Evolutionary conservation across 2,888 invertebrate species (phyloP).

Genomic region (Phymatocera aterrima): DNA sequence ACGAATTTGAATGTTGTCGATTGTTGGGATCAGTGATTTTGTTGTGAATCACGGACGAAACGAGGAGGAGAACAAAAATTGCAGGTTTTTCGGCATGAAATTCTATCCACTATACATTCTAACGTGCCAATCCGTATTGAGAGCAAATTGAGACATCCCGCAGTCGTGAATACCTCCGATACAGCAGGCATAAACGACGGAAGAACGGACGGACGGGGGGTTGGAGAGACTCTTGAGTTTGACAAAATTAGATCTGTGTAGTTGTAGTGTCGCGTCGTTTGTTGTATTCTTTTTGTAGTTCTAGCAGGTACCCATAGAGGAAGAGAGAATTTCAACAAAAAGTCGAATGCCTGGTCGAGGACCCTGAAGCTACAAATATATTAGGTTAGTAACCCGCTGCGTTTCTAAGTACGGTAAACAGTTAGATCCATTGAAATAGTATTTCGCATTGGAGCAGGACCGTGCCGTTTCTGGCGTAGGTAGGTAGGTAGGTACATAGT

Average conservation of each 20-base stretch:
- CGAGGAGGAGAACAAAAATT: too few relatives aligned
- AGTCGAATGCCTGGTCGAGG: conserved; percentile 39
- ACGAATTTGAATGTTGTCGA: too few relatives aligned
- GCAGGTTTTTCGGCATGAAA: background rate
- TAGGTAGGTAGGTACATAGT: background rate
- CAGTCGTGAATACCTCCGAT: background rate
- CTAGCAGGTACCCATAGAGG: background rate
- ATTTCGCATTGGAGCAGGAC: background rate
- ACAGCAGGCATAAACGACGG: conserved; percentile 5
- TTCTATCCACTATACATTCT: too few relatives aligned
- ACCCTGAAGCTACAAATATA: background rate
- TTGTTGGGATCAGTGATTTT: too few relatives aligned
- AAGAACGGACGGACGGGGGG: background rate
- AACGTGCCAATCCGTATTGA: background rate
- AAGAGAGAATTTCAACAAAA: background rate
- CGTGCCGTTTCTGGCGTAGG: background rate
- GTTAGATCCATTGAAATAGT: conserved; percentile 34
- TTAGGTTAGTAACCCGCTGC: conserved; percentile 34
- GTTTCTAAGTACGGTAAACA: conserved; percentile 47
- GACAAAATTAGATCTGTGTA: conserved; percentile 19
- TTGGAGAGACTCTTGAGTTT: conserved; percentile 18
- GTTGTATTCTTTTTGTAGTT: background rate
- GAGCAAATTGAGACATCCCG: background rate
- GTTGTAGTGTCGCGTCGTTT: too few relatives aligned
- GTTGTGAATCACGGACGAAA: too few relatives aligned